Conservation (phyloP, 2,113 vertebrate genomes). For the Paraplagusia blochii region DNA sequence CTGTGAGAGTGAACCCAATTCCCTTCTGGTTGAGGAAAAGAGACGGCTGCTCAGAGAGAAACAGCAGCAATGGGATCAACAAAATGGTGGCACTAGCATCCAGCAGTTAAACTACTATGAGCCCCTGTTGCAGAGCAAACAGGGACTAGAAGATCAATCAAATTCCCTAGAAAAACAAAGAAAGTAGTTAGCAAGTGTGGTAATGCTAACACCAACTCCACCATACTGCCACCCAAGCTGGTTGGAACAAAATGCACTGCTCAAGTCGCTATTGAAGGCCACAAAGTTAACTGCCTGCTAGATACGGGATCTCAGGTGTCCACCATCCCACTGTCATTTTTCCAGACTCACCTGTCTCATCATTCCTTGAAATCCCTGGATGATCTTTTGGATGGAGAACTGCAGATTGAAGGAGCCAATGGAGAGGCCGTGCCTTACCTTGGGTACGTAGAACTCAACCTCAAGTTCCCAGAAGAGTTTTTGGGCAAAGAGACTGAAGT, state of each 20-base stretch:
- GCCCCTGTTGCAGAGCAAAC: constrained; percentile 4
- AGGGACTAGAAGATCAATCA: not conserved
- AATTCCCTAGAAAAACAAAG: not conserved
- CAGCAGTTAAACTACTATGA: constrained; percentile 3
- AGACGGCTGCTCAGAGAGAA: not conserved
- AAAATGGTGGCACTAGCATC: not conserved
- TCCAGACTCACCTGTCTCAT: not conserved
- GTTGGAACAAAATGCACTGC: too few species aligned
- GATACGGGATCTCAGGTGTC: too few species aligned
- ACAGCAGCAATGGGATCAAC: not conserved
- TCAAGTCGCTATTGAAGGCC: too few species aligned
- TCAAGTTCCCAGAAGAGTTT: too few species aligned
- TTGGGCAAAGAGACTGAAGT: too few species aligned
- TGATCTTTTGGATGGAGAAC: constrained; percentile 1
- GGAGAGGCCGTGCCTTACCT: not conserved
- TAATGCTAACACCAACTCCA: not conserved
- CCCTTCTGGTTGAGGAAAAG: not conserved
- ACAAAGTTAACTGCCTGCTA: too few species aligned
- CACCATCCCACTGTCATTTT: not conserved
- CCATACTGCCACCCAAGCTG: not conserved
- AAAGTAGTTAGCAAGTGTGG: not conserved
- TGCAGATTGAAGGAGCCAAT: not conserved
- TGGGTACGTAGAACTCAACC: not conserved
- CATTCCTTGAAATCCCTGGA: constrained; percentile 1
- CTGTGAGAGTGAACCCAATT: constrained; percentile 1